Base-by-base conservation (phyloP, 2,113 vertebrate genomes). In the Benthochromis sp. region DNA sequence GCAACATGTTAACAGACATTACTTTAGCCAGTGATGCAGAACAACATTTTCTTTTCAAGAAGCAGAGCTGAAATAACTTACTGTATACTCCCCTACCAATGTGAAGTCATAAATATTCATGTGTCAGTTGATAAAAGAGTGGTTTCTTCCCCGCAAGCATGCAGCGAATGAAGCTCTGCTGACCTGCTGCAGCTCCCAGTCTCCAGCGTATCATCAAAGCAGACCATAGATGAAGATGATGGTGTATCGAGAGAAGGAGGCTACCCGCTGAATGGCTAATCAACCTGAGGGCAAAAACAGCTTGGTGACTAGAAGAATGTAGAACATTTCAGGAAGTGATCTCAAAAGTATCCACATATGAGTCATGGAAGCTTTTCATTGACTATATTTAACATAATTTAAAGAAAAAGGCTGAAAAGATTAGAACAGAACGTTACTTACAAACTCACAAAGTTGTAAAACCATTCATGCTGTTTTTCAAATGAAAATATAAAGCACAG, bases 21-120 rank as follows among this genome's bases (percentile, higher is more conserved):
- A 50, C 81, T 79, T 47, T 55, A 86, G 47, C 69, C 90, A 78
- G 55, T 88, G 90, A 85, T 83, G 89, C 85, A 80, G 82, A 90
- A 85, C 85, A 86, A 79, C 76, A 81, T 86, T 83, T 84, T 88
- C 71, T 86, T 86, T 79, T 88, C 43, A 36, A 81, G 82, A 84
- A 71, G 73, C 87, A n/a, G 13, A 21, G 63, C 36, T 86, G 78
- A 83, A 88, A 86, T 57, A 50, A 84, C 86, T 85, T 90, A 86
- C 84, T 87, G 76, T 93, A 83, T 79, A 87, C 80, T 82, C 86
- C 61, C 40, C 36, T 59, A 78, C 24, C 40, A 21, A 36, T 78
- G 57, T 71, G 73, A 83, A 90, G 69, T 69, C 86, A 87, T 93
- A 89, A 82, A 94, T 95, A 94, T 93, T 93, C 91, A 95, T 91